phyloP scores from a whole-genome alignment of 2,888 invertebrate species.

The Lamellibrachia columna region DNA sequence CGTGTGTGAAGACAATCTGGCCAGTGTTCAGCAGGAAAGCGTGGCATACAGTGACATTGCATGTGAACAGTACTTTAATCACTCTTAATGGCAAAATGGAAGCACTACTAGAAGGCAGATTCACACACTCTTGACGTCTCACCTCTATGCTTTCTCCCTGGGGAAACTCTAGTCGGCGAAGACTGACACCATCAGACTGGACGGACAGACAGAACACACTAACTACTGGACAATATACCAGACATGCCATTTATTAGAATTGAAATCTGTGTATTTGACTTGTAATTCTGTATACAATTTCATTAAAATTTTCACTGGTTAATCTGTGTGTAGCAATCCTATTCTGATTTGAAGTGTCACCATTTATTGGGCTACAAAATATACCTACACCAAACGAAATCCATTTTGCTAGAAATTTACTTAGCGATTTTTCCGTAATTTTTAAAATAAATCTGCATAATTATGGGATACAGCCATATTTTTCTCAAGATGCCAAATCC shows the following conservation, averaged over 20 bases:
- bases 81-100: background rate
- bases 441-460: no score
- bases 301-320: no score
- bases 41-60: background rate
- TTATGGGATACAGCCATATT: no score
- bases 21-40: background rate
- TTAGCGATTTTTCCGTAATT: no score
- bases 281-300: no score
- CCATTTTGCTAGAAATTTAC: no score
- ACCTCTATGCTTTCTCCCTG: background rate
- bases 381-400: no score
- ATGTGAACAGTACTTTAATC: no score
- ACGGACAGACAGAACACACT: background rate
- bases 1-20: background rate
- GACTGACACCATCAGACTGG: background rate
- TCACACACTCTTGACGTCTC: background rate
- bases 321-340: no score
- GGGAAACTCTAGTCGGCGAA: background rate
- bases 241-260: background rate
- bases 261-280: background rate
- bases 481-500: no score
- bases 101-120: background rate
- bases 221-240: background rate
- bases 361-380: no score
- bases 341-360: no score